phyloP scores from a whole-genome alignment of 2,888 invertebrate species.

The Kryphioiulus occultus region DNA sequence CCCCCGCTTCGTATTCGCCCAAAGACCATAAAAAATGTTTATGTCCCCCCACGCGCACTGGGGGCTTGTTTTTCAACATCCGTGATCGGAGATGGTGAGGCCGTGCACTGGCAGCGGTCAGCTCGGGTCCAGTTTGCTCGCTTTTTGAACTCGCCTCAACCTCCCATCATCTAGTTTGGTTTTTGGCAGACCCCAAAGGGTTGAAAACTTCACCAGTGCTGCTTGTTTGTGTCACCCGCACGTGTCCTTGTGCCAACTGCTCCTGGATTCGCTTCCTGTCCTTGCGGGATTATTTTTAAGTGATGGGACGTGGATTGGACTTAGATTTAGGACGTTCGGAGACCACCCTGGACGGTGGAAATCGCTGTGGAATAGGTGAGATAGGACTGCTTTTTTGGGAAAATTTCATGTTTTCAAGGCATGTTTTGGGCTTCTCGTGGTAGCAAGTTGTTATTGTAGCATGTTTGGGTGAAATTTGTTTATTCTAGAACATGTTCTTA shows the following conservation, averaged over 20 bases:
- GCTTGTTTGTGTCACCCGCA: background rate
- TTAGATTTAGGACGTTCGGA: background rate
- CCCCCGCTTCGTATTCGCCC: background rate
- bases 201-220: background rate
- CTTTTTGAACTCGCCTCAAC: background rate
- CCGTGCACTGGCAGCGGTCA: background rate
- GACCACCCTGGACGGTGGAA: background rate
- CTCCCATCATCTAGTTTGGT: background rate
- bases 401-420: too few relatives aligned
- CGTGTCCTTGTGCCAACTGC: background rate
- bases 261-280: slow-evolving; percentile 2
- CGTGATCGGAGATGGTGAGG: background rate
- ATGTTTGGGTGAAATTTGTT: too few relatives aligned
- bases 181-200: background rate
- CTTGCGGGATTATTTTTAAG: background rate
- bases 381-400: background rate
- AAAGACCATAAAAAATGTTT: slow-evolving; percentile 25
- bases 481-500: too few relatives aligned
- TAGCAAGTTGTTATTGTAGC: too few relatives aligned
- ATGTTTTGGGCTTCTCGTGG: too few relatives aligned
- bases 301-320: background rate
- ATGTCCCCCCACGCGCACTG: background rate
- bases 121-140: background rate
- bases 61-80: slow-evolving; percentile 24
- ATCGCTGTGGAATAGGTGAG: background rate